A percentile compares a stretch with the other conserved stretches of the same genome.
Evolutionary conservation across 2,888 invertebrate species (phyloP).

Genomic region (Campopleginae sp.): DNA sequence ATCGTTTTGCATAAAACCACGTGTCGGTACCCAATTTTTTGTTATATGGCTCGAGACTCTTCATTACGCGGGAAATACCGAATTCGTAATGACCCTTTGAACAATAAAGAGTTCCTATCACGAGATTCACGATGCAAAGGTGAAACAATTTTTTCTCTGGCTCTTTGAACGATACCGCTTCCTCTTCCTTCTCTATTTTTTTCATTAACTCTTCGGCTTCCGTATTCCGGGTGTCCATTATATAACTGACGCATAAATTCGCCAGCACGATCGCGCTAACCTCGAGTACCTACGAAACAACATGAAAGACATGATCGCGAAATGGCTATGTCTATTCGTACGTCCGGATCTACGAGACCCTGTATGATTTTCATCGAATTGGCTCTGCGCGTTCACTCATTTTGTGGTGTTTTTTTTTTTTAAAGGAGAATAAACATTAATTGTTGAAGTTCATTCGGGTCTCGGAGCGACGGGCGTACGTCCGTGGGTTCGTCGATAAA

Average conservation of each 20-base stretch:
- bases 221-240: constrained; percentile 99
- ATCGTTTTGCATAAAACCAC: constrained; percentile 99
- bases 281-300: constrained; percentile 90
- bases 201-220: constrained; percentile 99
- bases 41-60: constrained; percentile 97
- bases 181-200: constrained; percentile 99
- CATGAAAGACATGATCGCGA: not conserved
- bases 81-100: constrained; percentile 99
- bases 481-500: not conserved
- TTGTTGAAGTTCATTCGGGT: not conserved
- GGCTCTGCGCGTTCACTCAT: not conserved
- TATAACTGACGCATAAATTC: constrained; percentile 99
- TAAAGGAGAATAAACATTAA: not conserved
- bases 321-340: not conserved
- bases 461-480: not conserved
- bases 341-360: not conserved
- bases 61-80: constrained; percentile 98
- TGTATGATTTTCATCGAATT: not conserved
- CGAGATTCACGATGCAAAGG: constrained; percentile 98
- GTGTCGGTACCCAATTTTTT: constrained; percentile 98
- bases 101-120: constrained; percentile 99
- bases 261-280: constrained; percentile 99
- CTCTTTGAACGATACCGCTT: constrained; percentile 95
- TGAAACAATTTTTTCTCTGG: constrained; percentile 97
- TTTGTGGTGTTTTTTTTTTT: not conserved